Conservation (phyloP, 2,888 invertebrate genomes). For the Drosophila birchii region DNA sequence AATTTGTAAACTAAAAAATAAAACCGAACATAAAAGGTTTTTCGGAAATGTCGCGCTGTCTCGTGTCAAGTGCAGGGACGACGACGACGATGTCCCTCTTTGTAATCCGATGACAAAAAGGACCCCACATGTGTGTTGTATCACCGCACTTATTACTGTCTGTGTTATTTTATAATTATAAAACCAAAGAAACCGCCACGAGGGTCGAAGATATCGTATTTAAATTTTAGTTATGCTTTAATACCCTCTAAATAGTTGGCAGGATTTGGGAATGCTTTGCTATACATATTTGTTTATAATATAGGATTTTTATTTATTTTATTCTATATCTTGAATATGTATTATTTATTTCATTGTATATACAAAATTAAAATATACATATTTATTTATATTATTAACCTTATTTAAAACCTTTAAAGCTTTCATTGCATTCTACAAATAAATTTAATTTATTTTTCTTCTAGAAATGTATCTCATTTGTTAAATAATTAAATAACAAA, state of each 20-base stretch:
- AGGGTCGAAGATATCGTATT: conserved; percentile 53
- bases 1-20: conserved; percentile 73
- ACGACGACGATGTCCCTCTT: conserved; percentile 6
- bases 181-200: conserved; percentile 56
- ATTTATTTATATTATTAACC: neutral
- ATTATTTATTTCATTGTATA: neutral
- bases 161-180: conserved; percentile 72
- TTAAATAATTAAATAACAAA: neutral
- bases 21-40: conserved; percentile 35
- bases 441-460: neutral
- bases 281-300: neutral
- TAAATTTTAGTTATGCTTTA: conserved; percentile 16
- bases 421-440: neutral
- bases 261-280: neutral
- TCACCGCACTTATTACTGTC: conserved; percentile 39
- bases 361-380: neutral
- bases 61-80: conserved; percentile 65
- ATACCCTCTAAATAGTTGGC: neutral
- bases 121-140: conserved; percentile 69
- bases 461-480: neutral
- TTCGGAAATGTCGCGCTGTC: conserved; percentile 64
- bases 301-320: neutral
- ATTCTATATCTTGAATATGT: neutral
- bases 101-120: conserved; percentile 68
- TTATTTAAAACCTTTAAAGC: too few species aligned